Conservation (phyloP, 2,797 vertebrate genomes). For the Argentina silus region DNA sequence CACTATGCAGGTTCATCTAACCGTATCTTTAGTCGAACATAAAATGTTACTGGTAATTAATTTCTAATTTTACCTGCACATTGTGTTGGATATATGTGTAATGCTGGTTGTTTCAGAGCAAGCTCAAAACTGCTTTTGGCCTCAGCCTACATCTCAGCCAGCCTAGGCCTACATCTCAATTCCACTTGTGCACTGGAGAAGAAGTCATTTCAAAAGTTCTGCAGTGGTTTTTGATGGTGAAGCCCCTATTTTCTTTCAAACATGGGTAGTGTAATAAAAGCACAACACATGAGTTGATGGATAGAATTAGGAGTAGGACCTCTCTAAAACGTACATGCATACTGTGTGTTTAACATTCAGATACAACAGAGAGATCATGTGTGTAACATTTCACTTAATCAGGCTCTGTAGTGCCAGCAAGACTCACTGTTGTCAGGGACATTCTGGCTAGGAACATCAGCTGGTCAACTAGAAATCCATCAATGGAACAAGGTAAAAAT, state of each 20-base stretch:
- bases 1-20: neutral
- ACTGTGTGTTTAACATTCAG: too few relatives aligned
- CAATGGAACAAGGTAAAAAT: too few relatives aligned
- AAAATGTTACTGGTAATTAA: neutral
- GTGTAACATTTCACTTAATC: too few relatives aligned
- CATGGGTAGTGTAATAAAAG: neutral
- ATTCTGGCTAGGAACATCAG: too few relatives aligned
- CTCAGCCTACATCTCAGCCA: neutral
- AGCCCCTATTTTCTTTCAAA: neutral
- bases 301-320: neutral
- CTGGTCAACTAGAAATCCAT: too few relatives aligned
- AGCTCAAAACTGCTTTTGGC: conserved; percentile 1
- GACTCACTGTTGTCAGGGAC: too few relatives aligned
- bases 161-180: neutral
- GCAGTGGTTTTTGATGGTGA: neutral
- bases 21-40: neutral
- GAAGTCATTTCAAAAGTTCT: too few relatives aligned
- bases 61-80: neutral
- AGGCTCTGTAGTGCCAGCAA: too few relatives aligned
- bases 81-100: neutral
- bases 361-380: too few relatives aligned
- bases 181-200: neutral
- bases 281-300: neutral
- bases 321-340: too few relatives aligned
- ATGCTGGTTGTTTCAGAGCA: conserved; percentile 29